Evolutionary conservation across 2,113 vertebrate species (phyloP).

Genomic region (Mola mola): DNA sequence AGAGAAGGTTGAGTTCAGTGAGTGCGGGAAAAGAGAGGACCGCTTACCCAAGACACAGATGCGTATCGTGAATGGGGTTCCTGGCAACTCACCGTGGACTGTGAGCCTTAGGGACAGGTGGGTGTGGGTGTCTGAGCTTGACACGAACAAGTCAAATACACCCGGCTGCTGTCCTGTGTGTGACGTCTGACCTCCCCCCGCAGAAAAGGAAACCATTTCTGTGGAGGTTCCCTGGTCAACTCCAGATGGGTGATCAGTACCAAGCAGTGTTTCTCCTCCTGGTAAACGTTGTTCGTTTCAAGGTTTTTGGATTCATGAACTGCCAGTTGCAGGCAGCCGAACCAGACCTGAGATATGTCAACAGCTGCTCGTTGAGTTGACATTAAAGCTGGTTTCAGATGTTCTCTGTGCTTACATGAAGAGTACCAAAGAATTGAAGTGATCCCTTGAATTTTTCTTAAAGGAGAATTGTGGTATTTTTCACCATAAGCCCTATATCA

Average conservation of each 20-base stretch:
- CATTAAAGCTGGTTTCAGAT: no score
- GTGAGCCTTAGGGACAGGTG: conserved; percentile 95
- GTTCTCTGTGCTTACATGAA: no score
- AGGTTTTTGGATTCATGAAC: neutral
- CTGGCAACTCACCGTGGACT: conserved; percentile 96
- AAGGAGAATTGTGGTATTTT: no score
- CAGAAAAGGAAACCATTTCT: conserved; percentile 94
- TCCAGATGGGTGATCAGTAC: conserved; percentile 96
- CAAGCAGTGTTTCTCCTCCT: conserved; percentile 95
- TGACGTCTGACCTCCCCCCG: conserved; percentile 38
- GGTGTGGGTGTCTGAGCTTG: conserved; percentile 29
- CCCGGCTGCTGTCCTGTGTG: neutral
- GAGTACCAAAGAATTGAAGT: no score
- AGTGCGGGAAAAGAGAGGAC: conserved; percentile 88
- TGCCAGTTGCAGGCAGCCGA: no score
- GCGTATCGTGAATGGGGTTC: conserved; percentile 86
- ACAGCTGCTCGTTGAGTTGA: no score
- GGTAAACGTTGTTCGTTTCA: conserved; percentile 76
- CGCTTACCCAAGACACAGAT: conserved; percentile 35
- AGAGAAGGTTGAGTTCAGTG: conserved; percentile 86
- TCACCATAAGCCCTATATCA: no score
- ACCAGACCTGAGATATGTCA: no score
- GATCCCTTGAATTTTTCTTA: no score
- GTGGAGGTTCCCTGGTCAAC: conserved; percentile 92
- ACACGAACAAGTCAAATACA: conserved; percentile 1